A percentile compares a stretch with the other conserved stretches of the same genome.
These are phyloP conservation scores for Mystacornis crossleyi DNA, from an alignment of 2,113 vertebrate species.

Conservation along the genomic window DNA sequence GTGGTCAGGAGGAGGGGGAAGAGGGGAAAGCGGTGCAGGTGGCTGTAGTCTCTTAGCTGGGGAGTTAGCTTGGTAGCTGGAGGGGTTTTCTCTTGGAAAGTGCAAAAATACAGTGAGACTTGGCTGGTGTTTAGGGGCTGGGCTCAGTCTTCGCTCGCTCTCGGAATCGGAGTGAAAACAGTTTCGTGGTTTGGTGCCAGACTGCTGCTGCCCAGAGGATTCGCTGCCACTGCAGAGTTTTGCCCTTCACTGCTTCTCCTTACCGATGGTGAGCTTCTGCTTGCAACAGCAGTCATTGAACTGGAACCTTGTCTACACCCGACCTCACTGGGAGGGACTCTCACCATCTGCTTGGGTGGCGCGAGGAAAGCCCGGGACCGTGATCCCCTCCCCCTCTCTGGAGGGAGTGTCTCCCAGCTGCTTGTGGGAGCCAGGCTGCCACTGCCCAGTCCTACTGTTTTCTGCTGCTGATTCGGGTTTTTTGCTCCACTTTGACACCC, in stretches of 20 bases:
- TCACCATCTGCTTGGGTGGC: neutral
- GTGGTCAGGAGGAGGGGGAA: too few relatives aligned
- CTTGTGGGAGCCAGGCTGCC: neutral
- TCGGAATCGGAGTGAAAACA: neutral
- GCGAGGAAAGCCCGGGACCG: neutral
- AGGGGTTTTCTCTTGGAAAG: neutral
- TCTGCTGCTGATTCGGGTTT: too few relatives aligned
- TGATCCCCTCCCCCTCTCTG: neutral
- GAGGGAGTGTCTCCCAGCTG: neutral
- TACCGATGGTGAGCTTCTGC: neutral
- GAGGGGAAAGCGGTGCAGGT: too few relatives aligned
- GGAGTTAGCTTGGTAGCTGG: neutral
- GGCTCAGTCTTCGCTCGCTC: neutral
- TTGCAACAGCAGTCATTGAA: neutral
- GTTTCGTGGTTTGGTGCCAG: neutral
- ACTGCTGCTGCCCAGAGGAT: neutral
- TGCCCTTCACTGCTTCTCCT: neutral
- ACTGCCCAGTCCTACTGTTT: neutral
- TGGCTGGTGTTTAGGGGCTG: neutral
- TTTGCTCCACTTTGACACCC: too few relatives aligned
- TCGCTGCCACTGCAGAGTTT: neutral
- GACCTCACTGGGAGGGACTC: neutral
- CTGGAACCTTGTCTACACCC: neutral
- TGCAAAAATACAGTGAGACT: too few relatives aligned
- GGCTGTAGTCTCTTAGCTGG: too few relatives aligned